Evolutionary conservation across 2,888 invertebrate species (phyloP).

Genomic region (Chrysodeixis includens): DNA sequence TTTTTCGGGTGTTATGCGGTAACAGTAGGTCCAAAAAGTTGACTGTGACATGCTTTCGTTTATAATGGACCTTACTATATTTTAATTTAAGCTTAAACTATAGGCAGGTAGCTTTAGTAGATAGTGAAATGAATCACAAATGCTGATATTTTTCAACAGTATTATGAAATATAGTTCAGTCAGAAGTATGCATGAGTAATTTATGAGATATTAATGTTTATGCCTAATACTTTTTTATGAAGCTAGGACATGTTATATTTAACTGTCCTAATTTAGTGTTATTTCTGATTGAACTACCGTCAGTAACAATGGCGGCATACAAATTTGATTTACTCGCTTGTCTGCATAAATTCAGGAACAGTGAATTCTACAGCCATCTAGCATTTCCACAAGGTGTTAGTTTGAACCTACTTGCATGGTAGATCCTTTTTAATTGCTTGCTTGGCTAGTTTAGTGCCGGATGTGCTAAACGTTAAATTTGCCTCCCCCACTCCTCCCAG

Average conservation of each 20-base stretch:
- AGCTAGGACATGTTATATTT: neutral
- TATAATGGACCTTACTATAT: constrained; percentile 29
- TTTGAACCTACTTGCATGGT: constrained; percentile 75
- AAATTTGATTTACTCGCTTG: constrained; percentile 33
- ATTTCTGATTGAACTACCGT: constrained; percentile 44
- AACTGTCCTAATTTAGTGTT: neutral
- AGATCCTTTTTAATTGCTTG: constrained; percentile 70
- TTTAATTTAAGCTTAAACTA: constrained; percentile 25
- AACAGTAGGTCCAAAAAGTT: constrained; percentile 19
- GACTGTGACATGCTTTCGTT: constrained; percentile 37
- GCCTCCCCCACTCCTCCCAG: constrained; percentile 59
- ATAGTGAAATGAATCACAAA: constrained; percentile 18
- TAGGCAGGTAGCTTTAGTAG: constrained; percentile 21
- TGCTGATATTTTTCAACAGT: neutral
- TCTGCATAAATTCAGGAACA: constrained; percentile 53
- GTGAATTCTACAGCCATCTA: constrained; percentile 88
- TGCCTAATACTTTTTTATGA: too few species aligned
- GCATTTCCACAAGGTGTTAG: constrained; percentile 65
- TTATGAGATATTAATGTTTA: neutral
- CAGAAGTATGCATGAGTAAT: constrained; percentile 23
- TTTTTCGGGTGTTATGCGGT: constrained; percentile 43
- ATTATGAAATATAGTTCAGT: constrained; percentile 23
- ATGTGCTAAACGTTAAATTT: constrained; percentile 53
- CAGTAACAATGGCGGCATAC: constrained; percentile 10
- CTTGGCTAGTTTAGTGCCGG: constrained; percentile 63